A percentile compares a stretch with the other conserved stretches of the same genome.
phyloP scores from a whole-genome alignment of 2,797 vertebrate species.

The Melanotaenia trifasciata region DNA sequence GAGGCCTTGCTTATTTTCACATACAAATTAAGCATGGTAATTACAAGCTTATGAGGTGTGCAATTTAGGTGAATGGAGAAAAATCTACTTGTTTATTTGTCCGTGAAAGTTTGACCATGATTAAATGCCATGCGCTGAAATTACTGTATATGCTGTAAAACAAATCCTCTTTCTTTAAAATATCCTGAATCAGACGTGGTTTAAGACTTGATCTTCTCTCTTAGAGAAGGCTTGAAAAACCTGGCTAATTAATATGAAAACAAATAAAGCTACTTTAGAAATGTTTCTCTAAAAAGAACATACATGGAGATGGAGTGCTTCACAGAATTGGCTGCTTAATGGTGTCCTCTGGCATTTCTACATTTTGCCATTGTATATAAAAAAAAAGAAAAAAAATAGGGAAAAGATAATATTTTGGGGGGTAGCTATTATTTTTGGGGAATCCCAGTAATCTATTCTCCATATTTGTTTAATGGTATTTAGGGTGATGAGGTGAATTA shows the following conservation, averaged over 20 bases:
- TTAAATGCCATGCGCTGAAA: slow-evolving; percentile 38
- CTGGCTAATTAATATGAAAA: slow-evolving; percentile 40
- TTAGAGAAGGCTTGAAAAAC: slow-evolving; percentile 19
- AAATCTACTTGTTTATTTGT: slow-evolving; percentile 52
- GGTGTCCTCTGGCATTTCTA: slow-evolving; percentile 46
- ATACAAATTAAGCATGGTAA: slow-evolving; percentile 66
- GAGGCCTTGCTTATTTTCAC: slow-evolving; percentile 60
- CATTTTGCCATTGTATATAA: slow-evolving; percentile 38
- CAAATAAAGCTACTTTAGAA: slow-evolving; percentile 36
- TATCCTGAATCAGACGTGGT: slow-evolving; percentile 41
- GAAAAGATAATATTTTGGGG: slow-evolving; percentile 48
- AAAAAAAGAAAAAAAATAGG: slow-evolving; percentile 24
- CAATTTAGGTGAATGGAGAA: slow-evolving; percentile 31
- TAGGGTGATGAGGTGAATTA: not conserved
- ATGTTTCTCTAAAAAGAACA: slow-evolving; percentile 36
- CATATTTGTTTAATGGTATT: not conserved
- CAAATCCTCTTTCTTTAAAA: slow-evolving; percentile 44
- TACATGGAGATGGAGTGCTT: slow-evolving; percentile 49
- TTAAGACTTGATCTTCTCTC: slow-evolving; percentile 47
- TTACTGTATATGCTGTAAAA: slow-evolving; percentile 35
- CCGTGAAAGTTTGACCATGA: slow-evolving; percentile 35
- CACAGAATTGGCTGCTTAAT: slow-evolving; percentile 23
- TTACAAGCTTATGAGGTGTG: slow-evolving; percentile 50
- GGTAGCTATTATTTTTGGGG: slow-evolving; percentile 52
- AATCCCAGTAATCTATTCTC: slow-evolving; percentile 55